Conservation (phyloP, 2,797 vertebrate species). For the Muraenolepis orangiensis region DNA sequence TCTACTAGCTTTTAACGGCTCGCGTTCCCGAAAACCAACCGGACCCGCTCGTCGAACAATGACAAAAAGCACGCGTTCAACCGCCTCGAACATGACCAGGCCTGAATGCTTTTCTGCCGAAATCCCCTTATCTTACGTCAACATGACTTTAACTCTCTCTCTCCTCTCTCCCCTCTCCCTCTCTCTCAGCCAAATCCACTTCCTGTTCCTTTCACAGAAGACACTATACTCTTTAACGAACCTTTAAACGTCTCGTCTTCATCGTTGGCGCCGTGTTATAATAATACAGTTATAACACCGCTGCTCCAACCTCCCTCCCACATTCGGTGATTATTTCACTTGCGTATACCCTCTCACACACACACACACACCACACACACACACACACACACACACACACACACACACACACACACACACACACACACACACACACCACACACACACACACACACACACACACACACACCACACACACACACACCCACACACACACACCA, state of each 20-base stretch:
- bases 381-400: background rate
- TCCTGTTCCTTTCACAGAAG: background rate
- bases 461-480: background rate
- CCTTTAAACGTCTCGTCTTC: slow-evolving; percentile 38
- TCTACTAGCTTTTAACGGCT: background rate
- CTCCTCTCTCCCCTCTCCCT: too few relatives aligned
- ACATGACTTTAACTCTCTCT: background rate
- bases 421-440: background rate
- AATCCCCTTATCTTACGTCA: background rate
- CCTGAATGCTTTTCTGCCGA: background rate
- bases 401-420: background rate
- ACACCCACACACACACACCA: background rate
- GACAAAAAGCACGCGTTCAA: background rate
- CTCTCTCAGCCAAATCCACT: background rate
- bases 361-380: background rate
- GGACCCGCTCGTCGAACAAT: background rate
- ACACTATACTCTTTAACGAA: background rate
- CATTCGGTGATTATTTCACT: background rate
- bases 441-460: too few relatives aligned
- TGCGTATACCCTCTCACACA: background rate
- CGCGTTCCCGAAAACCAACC: background rate
- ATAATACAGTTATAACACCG: background rate
- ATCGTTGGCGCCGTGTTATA: background rate
- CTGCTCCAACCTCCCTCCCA: background rate
- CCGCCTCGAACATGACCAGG: background rate